These are phyloP conservation scores for Dasypus novemcinctus DNA, from an alignment of 2,113 vertebrate species.

Conservation along the genomic window DNA sequence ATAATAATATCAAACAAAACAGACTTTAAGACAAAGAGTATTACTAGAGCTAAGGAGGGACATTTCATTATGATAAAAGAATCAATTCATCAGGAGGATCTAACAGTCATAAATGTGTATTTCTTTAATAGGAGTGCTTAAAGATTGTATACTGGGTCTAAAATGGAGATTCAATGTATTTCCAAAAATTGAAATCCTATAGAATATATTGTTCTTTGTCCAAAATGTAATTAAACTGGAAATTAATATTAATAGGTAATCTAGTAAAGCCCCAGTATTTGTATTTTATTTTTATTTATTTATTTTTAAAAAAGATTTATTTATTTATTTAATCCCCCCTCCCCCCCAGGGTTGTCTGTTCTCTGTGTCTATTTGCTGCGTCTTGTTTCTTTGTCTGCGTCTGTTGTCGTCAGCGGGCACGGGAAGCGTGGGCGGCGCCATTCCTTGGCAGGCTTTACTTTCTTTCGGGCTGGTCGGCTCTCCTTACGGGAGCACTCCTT, in stretches of 20 bases:
- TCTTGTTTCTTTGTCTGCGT: no score
- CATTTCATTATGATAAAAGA: neutral
- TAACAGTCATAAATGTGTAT: neutral
- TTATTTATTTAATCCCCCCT: no score
- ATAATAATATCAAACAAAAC: neutral
- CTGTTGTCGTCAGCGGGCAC: no score
- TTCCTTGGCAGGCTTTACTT: no score
- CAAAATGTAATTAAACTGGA: neutral
- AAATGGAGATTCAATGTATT: neutral
- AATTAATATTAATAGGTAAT: neutral
- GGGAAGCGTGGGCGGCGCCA: no score
- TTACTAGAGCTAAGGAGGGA: neutral
- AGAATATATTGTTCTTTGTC: neutral
- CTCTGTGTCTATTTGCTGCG: no score
- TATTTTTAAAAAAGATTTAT: no score
- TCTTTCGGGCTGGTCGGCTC: no score
- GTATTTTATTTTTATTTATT: no score
- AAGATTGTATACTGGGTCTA: neutral
- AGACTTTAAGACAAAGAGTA: neutral
- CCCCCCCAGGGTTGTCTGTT: no score
- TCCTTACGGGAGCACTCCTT: no score
- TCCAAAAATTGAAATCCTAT: neutral
- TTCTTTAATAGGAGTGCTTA: neutral
- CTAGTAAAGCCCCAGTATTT: neutral
- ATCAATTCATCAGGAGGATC: neutral